Evolutionary conservation across 2,113 vertebrate species (phyloP).

Genomic region (Sylvilagus bachmani): DNA sequence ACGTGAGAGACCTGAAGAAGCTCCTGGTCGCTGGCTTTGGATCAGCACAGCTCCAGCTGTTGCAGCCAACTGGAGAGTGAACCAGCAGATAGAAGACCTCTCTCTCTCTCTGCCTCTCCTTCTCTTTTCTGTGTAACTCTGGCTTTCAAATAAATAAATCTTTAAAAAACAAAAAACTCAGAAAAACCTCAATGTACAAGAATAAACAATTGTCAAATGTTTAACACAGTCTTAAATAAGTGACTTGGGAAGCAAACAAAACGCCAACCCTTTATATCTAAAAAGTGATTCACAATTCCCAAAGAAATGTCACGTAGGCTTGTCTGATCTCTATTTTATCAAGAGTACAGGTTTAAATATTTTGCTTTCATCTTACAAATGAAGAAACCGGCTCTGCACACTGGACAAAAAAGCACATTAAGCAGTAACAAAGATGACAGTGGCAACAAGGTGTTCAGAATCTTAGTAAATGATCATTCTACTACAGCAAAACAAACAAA

Average conservation of each 20-base stretch:
- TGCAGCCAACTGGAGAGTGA: no score
- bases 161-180: neutral
- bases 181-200: neutral
- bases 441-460: neutral
- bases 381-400: slow-evolving; percentile 19
- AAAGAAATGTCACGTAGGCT: neutral
- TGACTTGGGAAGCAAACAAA: slow-evolving; percentile 14
- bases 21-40: no score
- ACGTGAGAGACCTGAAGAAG: no score
- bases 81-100: no score
- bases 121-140: no score
- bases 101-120: no score
- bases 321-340: neutral
- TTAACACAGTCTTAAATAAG: neutral
- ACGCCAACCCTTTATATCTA: neutral
- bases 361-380: neutral
- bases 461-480: neutral
- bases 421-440: neutral
- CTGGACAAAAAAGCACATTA: neutral
- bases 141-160: no score
- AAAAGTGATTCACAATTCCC: neutral
- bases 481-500: neutral
- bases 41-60: no score
- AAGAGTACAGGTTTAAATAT: neutral
- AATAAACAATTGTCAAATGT: neutral